phyloP scores from a whole-genome alignment of 37 sponge, comb jelly and placozoan species.

The Beroe forskalii region DNA sequence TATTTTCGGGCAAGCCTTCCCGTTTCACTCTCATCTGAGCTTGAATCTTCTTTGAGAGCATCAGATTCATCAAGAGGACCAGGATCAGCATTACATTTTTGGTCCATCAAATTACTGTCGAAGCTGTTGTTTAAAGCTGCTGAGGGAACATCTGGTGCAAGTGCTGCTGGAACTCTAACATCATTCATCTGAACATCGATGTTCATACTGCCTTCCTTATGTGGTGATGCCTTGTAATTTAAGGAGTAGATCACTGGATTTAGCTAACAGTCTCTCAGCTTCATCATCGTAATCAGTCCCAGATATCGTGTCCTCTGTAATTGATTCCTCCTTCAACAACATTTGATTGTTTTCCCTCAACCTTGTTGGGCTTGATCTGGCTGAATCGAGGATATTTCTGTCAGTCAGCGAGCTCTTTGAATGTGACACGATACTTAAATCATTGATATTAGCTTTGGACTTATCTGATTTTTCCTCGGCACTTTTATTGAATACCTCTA shows the following conservation, averaged over 20 bases:
- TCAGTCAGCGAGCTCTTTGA: constrained; percentile 55
- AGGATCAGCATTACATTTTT: not conserved
- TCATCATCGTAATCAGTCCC: constrained; percentile 44
- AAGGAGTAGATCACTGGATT: constrained; percentile 29
- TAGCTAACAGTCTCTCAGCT: constrained; percentile 27
- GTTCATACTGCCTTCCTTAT: constrained; percentile 9
- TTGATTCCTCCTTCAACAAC: not conserved
- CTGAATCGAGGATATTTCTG: constrained; percentile 44
- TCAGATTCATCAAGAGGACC: not conserved
- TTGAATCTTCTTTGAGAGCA: constrained; percentile 2
- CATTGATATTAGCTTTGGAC: constrained; percentile 35
- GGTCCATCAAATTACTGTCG: not conserved
- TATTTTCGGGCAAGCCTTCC: constrained; percentile 40
- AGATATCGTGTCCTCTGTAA: not conserved
- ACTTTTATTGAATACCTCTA: not conserved
- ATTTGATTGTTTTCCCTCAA: not conserved
- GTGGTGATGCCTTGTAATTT: not conserved
- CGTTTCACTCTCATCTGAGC: constrained; percentile 64
- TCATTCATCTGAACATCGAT: constrained; percentile 4
- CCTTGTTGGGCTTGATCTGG: constrained; percentile 35
- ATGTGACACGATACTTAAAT: constrained; percentile 15
- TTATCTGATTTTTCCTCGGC: not conserved
- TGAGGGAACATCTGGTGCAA: constrained; percentile 14
- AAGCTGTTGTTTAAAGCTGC: not conserved
- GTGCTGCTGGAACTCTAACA: constrained; percentile 52